These are phyloP conservation scores for Dioctria rufipes DNA, from an alignment of 2,888 invertebrate species.

Conservation along the genomic window DNA sequence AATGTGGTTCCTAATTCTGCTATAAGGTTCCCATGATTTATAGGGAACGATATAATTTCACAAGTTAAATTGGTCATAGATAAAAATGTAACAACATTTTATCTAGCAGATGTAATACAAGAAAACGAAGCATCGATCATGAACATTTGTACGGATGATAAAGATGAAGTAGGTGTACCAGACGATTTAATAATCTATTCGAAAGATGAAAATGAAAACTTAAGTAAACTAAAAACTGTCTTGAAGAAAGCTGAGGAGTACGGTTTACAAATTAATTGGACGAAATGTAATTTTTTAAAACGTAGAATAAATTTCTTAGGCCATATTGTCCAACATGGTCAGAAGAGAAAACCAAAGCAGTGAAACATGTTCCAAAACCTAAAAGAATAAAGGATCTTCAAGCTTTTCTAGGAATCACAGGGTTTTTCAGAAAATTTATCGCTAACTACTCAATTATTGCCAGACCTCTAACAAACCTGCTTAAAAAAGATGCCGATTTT, in stretches of 20 bases:
- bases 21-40: not conserved
- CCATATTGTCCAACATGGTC: conserved; percentile 61
- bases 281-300: conserved; percentile 61
- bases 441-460: no score
- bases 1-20: not conserved
- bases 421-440: no score
- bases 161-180: no score
- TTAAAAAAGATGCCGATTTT: no score
- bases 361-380: no score
- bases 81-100: no score
- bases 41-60: not conserved
- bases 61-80: not conserved
- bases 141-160: no score
- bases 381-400: no score
- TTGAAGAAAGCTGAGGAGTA: conserved; percentile 28
- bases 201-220: not conserved
- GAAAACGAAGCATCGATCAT: no score
- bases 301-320: conserved; percentile 61
- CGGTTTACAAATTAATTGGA: conserved; percentile 58
- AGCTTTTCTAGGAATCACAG: no score
- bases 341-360: no score
- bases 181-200: not conserved
- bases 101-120: rapidly evolving
- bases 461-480: no score
- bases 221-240: not conserved